Evolutionary conservation across 2,113 vertebrate species (phyloP).

Genomic region (Lipophrys pholis): DNA sequence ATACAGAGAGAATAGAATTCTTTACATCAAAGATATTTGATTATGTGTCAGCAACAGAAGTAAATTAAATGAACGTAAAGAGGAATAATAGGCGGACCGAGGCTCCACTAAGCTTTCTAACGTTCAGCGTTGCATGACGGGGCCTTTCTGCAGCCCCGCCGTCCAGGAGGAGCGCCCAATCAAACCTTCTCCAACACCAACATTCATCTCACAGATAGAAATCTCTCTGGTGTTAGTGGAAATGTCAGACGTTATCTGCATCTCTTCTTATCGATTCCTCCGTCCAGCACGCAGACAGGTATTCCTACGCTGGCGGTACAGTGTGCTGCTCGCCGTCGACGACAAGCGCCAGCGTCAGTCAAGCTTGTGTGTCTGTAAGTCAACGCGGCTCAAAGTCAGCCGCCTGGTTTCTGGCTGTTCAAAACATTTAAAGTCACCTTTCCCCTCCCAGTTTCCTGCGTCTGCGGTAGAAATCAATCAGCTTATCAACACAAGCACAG

Average conservation of each 20-base stretch:
- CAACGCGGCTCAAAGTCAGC: conserved; percentile 30
- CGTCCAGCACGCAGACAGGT: conserved; percentile 41
- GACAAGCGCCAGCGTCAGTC: conserved; percentile 32
- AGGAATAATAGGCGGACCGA: not conserved
- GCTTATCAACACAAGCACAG: conserved; percentile 39
- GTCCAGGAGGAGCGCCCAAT: conserved; percentile 53
- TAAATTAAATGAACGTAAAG: not conserved
- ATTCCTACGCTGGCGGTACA: conserved; percentile 32
- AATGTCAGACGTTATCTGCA: conserved; percentile 66
- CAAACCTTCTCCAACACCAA: conserved; percentile 41
- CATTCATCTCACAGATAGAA: conserved; percentile 64
- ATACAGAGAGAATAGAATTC: not conserved
- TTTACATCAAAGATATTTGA: too few species aligned
- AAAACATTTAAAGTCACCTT: conserved; percentile 37
- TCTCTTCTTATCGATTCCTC: conserved; percentile 69
- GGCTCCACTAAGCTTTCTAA: not conserved
- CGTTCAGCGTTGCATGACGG: not conserved
- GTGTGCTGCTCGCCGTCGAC: conserved; percentile 5
- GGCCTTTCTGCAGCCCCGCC: conserved; percentile 7
- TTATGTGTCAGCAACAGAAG: not conserved
- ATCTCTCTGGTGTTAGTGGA: conserved; percentile 55
- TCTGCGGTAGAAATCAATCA: conserved; percentile 36
- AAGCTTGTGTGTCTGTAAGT: conserved; percentile 20
- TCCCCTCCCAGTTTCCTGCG: conserved; percentile 16
- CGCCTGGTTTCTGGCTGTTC: conserved; percentile 27